A percentile compares a stretch with the other conserved stretches of the same genome.
These are phyloP conservation scores for Apamea sordens DNA, from an alignment of 2,888 invertebrate genomes.

Conservation along the genomic window DNA sequence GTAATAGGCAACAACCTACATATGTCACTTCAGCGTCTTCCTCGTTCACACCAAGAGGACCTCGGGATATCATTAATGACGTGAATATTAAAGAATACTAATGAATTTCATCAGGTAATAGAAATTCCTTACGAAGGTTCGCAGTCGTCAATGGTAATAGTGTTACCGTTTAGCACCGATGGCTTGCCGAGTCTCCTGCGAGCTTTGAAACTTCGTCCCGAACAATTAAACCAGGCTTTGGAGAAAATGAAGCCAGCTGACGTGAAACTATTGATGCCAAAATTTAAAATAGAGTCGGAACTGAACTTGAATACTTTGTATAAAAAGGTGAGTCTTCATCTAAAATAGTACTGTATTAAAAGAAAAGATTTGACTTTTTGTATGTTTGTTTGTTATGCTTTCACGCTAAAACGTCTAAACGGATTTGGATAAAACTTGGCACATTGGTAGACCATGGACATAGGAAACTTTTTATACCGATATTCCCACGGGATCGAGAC, in stretches of 20 bases:
- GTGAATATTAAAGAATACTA: background rate
- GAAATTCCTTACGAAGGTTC: conserved; percentile 93
- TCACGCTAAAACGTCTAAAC: background rate
- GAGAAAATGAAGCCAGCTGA: conserved; percentile 82
- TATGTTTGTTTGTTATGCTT: background rate
- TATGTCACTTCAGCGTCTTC: too few relatives aligned
- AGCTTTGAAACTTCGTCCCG: conserved; percentile 72
- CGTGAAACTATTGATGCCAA: conserved; percentile 91
- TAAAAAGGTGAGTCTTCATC: conserved; percentile 67
- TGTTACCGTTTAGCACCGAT: conserved; percentile 90
- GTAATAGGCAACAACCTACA: background rate
- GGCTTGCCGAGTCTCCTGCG: conserved; percentile 87
- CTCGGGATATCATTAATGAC: background rate
- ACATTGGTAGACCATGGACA: too few relatives aligned
- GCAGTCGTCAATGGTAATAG: conserved; percentile 92
- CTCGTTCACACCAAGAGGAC: background rate
- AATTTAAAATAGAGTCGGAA: conserved; percentile 71
- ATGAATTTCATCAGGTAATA: conserved; percentile 87
- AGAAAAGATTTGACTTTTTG: too few relatives aligned
- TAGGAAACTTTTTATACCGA: too few relatives aligned
- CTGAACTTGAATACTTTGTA: conserved; percentile 69
- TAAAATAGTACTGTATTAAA: background rate
- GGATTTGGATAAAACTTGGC: background rate
- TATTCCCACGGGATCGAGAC: too few relatives aligned
- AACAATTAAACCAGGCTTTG: conserved; percentile 80